phyloP scores from a whole-genome alignment of 2,888 invertebrate genomes.

The Athalia cordata region DNA sequence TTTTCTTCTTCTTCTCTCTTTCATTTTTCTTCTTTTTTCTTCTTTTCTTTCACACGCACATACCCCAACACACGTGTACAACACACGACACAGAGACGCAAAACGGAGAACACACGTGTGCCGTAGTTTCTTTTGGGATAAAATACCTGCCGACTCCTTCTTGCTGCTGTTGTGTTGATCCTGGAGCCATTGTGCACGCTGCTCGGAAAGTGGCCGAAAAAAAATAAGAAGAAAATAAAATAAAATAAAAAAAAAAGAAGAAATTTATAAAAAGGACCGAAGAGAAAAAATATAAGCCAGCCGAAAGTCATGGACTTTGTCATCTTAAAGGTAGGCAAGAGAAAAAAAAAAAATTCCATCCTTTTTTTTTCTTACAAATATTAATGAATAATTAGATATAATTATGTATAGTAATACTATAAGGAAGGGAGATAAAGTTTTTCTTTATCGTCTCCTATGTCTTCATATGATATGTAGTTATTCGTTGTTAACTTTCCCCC shows the following conservation, averaged over 20 bases:
- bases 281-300: background rate
- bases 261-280: background rate
- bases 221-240: no score
- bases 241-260: background rate
- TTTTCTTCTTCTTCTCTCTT: background rate
- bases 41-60: background rate
- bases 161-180: no score
- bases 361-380: slow-evolving; percentile 7
- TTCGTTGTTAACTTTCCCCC: slow-evolving; percentile 41
- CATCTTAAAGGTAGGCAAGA: slow-evolving; percentile 38
- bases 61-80: background rate
- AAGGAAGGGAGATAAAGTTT: background rate
- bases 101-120: no score
- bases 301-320: slow-evolving; percentile 44
- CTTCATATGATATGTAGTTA: slow-evolving; percentile 7
- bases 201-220: background rate
- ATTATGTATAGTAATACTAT: no score
- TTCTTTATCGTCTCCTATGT: background rate
- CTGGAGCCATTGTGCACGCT: no score
- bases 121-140: no score
- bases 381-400: no score
- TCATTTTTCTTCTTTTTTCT: background rate
- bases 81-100: background rate
- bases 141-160: no score
- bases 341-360: background rate